These are phyloP conservation scores for Diprion similis DNA, from an alignment of 1,140 invertebrate species.

Conservation along the genomic window DNA sequence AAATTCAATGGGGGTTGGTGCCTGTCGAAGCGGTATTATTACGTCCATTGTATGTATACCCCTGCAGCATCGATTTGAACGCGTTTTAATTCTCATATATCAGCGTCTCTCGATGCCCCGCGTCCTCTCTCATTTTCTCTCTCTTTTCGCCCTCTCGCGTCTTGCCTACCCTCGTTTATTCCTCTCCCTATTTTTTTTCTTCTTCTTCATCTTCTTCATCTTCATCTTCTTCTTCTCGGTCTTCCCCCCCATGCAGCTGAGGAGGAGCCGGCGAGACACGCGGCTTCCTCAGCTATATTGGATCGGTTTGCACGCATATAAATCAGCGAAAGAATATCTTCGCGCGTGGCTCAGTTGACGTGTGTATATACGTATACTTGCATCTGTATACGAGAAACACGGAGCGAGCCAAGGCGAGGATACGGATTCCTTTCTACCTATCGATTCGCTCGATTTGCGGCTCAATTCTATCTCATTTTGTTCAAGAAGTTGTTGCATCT, in stretches of 20 bases:
- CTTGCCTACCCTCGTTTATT: constrained; percentile 11
- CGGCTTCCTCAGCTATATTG: not conserved
- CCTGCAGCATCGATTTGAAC: not conserved
- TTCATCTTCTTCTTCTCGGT: constrained; percentile 14
- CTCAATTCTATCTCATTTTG: no score
- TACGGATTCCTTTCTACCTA: no score
- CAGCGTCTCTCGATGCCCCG: not conserved
- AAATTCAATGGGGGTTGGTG: not conserved
- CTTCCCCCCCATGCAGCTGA: not conserved
- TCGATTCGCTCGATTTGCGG: no score
- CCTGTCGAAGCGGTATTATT: not conserved
- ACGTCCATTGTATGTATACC: constrained; percentile 1
- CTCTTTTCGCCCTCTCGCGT: not conserved
- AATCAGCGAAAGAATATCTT: constrained; percentile 7
- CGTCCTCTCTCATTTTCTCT: no score
- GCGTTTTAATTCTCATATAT: constrained; percentile 8
- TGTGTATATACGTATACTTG: no score
- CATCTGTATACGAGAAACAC: not conserved
- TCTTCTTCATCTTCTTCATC: not conserved
- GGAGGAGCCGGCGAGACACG: no score
- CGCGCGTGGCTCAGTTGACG: not conserved
- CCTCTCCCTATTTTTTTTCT: not conserved
- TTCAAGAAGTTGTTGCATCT: no score
- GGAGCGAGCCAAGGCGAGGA: not conserved
- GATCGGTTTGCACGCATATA: constrained; percentile 7